Conservation (phyloP, 2,888 invertebrate species). For the Drosophila cyrtoloma region DNA sequence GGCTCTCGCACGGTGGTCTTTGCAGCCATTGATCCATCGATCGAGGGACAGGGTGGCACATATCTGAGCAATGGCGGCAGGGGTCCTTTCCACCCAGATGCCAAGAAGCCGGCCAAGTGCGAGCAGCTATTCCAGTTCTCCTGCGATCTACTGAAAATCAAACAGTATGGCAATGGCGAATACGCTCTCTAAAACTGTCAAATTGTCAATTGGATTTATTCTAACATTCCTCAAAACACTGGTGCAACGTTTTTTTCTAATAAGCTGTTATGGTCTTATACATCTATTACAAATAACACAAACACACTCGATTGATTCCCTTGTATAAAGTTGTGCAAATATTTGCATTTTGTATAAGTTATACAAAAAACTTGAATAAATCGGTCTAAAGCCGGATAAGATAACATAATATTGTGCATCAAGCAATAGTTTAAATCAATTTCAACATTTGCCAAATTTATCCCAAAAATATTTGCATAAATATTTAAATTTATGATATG, state of each 20-base stretch:
- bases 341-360: conserved; percentile 13
- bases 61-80: conserved; percentile 92
- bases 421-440: not conserved
- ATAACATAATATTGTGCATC: not conserved
- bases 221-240: conserved; percentile 30
- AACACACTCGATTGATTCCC: conserved; percentile 6
- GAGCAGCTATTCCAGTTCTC: conserved; percentile 90
- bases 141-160: conserved; percentile 87
- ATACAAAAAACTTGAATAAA: not conserved
- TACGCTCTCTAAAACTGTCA: conserved; percentile 10
- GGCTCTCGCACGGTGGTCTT: conserved; percentile 92
- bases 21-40: conserved; percentile 90
- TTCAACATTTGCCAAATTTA: not conserved
- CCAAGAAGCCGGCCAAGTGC: conserved; percentile 87
- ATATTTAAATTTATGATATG: not conserved
- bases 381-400: conserved; percentile 32
- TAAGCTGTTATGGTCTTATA: conserved; percentile 22
- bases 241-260: conserved; percentile 58
- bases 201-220: conserved; percentile 5
- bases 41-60: conserved; percentile 92
- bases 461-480: not conserved
- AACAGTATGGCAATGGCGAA: conserved; percentile 85
- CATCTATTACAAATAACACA: conserved; percentile 11
- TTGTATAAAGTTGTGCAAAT: not conserved
- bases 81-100: conserved; percentile 86